phyloP scores from a whole-genome alignment of 2,113 vertebrate species.

The Smithornis capensis region DNA sequence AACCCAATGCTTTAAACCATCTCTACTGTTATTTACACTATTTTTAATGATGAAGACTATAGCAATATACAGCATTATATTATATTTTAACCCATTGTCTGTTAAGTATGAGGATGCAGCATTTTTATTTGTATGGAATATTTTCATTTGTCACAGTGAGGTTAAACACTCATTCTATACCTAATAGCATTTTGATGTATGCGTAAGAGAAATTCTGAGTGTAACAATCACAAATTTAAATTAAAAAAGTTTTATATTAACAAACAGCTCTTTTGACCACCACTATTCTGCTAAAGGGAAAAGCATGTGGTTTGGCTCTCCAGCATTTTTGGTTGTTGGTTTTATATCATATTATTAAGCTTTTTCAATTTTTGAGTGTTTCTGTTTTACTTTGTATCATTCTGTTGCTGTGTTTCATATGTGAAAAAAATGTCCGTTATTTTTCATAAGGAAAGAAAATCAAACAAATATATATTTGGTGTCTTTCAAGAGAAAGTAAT shows the following conservation, averaged over 20 bases:
- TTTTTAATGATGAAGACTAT: background rate
- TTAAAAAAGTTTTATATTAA: background rate
- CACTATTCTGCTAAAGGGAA: background rate
- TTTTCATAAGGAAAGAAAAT: background rate
- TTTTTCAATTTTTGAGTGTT: background rate
- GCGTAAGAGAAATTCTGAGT: background rate
- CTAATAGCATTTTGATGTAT: background rate
- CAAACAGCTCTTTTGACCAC: background rate
- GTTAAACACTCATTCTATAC: background rate
- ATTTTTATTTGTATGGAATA: background rate
- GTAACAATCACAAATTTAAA: background rate
- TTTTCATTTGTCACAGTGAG: background rate
- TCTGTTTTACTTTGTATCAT: background rate
- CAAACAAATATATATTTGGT: background rate
- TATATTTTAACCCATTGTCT: background rate
- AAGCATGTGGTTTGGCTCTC: background rate
- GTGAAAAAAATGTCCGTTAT: background rate
- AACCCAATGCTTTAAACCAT: background rate
- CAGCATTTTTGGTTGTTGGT: background rate
- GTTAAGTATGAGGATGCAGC: background rate
- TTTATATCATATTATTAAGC: background rate
- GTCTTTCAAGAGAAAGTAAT: background rate
- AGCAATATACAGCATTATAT: background rate
- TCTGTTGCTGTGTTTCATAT: background rate
- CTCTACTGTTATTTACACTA: background rate